Evolutionary conservation across 2,888 invertebrate species (phyloP).

Genomic region (Drosophila acutilabella): DNA sequence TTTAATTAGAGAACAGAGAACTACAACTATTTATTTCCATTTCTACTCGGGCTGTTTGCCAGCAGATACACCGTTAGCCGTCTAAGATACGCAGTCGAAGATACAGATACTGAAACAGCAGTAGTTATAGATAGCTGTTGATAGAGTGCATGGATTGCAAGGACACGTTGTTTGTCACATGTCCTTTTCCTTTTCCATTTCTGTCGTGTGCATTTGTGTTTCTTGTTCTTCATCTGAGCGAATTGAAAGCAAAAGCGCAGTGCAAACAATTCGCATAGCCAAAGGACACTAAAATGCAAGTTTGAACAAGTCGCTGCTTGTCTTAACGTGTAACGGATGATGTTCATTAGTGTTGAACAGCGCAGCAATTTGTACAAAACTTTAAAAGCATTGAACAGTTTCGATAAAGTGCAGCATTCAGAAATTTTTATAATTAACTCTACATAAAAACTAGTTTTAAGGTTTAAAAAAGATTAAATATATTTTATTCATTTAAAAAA

Average conservation of each 20-base stretch:
- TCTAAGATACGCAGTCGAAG: constrained; percentile 31
- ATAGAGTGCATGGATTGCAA: constrained; percentile 28
- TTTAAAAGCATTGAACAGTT: neutral
- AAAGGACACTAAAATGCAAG: constrained; percentile 11
- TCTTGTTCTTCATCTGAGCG: constrained; percentile 35
- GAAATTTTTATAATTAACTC: too few species aligned
- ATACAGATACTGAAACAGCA: neutral
- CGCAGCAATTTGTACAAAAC: neutral
- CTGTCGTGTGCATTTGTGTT: constrained; percentile 33
- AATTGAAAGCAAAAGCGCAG: constrained; percentile 61
- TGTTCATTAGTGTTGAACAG: constrained; percentile 2
- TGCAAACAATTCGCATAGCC: constrained; percentile 55
- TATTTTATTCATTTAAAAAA: too few species aligned
- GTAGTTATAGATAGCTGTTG: neutral
- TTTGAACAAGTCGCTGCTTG: constrained; percentile 12
- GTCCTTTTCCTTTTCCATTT: neutral
- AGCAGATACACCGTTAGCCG: constrained; percentile 29
- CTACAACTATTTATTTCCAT: constrained; percentile 79
- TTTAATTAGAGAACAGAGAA: constrained; percentile 78
- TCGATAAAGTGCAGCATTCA: neutral
- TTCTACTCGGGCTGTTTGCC: constrained; percentile 49
- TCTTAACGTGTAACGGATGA: neutral
- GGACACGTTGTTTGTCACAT: constrained; percentile 21
- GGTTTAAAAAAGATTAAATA: too few species aligned
- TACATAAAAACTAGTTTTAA: too few species aligned